Base-by-base conservation (phyloP, 2,797 vertebrate species). In the Gymnothorax javanicus region DNA sequence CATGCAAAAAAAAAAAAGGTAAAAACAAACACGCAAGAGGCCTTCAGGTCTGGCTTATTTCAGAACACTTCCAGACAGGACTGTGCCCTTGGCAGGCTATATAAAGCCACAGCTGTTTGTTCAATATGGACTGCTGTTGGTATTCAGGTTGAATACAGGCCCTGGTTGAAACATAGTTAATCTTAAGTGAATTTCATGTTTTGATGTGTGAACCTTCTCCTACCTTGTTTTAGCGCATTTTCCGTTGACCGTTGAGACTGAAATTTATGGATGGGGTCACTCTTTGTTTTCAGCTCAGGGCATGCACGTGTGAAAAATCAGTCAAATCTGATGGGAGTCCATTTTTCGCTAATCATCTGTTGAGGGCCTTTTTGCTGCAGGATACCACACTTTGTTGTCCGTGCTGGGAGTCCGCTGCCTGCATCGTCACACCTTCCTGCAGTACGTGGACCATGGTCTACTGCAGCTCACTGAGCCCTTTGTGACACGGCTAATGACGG, bases 381-480 rank as follows among this genome's bases (percentile, higher is more conserved):
- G 98, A 89, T 99, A 96, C 91, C 96, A 97, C 90, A 97, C 97
- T 23, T 91, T 98, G 89, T 95, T 98, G 62, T 91, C 93, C 0
- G 93, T 95, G 27, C 94, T 99, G 3, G 97, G 96, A 0, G 91
- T 97, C 87, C 96, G 94, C 1, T 98, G 97, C 87, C 97, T 99
- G 27, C 97, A 97, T 88, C 92, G 94, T 89, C 95, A 97, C 88
- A 97, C 94, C 77, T 95, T 99, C 82, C 94, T 98, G 59, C 97
- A 97, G 93, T 97, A 98, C 62, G 94, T 98, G 54, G 98, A 99
- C 88, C 95, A 92, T 0, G 96, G 97, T 5, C 88, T 98, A 81
- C 87, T 99, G 89, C 96, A 95, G 67, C 94, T 98, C 91, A 98
- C 97, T 0, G 98, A 98, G 89, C 95, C 95, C 0, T 97, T 96